A percentile compares a stretch with the other conserved stretches of the same genome.
Evolutionary conservation across 2,888 invertebrate species (phyloP).

Genomic region (Hedya salicella): DNA sequence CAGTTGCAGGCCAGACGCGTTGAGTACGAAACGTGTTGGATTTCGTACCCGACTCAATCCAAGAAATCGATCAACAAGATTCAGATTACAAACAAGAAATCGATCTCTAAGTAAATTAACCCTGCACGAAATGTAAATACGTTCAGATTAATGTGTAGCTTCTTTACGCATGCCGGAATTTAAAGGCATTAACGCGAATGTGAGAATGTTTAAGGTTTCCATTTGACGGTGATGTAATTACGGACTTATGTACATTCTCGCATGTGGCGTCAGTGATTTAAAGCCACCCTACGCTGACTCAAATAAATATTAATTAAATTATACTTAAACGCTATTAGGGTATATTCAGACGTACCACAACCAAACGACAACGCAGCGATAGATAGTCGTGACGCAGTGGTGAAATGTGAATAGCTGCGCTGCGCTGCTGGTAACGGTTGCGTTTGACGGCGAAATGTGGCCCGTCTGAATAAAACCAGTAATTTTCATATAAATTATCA

Average conservation of each 20-base stretch:
- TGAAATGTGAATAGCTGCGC: no score
- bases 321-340: not conserved
- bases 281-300: constrained; percentile 15
- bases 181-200: constrained; percentile 28
- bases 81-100: constrained; percentile 40
- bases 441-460: no score
- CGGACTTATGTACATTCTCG: constrained; percentile 29
- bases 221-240: constrained; percentile 35
- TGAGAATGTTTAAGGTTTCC: constrained; percentile 33
- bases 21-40: constrained; percentile 11
- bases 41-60: no score
- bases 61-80: no score
- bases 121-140: constrained; percentile 37
- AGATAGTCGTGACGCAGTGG: no score
- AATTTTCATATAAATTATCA: no score
- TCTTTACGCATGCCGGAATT: constrained; percentile 37
- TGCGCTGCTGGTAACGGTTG: no score
- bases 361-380: no score
- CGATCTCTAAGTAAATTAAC: constrained; percentile 35
- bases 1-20: constrained; percentile 8
- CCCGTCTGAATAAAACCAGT: no score
- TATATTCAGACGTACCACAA: no score
- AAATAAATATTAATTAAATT: constrained; percentile 7
- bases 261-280: constrained; percentile 30
- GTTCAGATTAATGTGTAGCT: constrained; percentile 33